These are phyloP conservation scores for Panthera tigris DNA, from an alignment of 2,113 vertebrate species.

Conservation along the genomic window DNA sequence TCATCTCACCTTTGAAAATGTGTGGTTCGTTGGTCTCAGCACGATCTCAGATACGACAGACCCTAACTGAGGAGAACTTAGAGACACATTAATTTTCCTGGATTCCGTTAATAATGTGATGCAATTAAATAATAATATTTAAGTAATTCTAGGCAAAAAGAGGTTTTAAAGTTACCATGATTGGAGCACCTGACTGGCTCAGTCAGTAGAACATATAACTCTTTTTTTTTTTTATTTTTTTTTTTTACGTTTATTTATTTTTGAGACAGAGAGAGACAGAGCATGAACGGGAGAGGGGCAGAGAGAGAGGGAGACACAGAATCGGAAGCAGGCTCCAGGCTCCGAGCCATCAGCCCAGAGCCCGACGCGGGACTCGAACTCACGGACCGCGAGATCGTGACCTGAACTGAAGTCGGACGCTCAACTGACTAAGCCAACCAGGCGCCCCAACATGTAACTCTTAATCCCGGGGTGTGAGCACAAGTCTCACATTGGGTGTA, in stretches of 20 bases:
- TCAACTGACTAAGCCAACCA: no score
- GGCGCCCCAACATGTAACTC: background rate
- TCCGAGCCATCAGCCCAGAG: no score
- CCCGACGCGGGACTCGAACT: no score
- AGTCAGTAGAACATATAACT: background rate
- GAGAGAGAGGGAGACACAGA: no score
- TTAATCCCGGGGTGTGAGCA: background rate
- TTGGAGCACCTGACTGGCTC: background rate
- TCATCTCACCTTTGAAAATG: background rate
- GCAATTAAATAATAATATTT: conserved; percentile 25
- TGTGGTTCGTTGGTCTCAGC: background rate
- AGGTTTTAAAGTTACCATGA: background rate
- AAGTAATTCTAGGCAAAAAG: background rate
- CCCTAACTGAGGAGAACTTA: background rate
- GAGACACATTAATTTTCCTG: background rate
- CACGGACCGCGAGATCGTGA: fast-evolving
- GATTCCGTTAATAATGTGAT: background rate
- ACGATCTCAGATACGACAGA: background rate
- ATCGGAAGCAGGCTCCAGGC: no score
- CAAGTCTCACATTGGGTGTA: background rate
- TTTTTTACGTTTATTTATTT: no score
- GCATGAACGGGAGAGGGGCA: no score
- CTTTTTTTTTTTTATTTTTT: background rate
- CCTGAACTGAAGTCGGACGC: no score
- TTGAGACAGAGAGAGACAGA: no score